phyloP scores from a whole-genome alignment of 2,113 vertebrate species.

The Mystacornis crossleyi region DNA sequence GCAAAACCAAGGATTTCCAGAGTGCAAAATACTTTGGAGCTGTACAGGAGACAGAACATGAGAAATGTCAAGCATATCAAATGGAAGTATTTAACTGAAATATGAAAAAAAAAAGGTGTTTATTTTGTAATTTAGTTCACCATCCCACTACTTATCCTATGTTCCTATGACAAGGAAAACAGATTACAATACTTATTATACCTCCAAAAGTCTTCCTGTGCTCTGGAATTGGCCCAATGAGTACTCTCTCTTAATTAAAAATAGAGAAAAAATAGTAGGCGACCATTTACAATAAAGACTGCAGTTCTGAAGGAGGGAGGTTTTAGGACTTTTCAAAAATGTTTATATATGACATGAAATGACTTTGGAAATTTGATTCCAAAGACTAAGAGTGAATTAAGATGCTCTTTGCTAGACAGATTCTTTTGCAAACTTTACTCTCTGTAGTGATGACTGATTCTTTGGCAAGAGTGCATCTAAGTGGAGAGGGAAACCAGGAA shows the following conservation, averaged over 20 bases:
- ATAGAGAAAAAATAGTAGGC: neutral
- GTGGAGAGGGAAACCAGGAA: neutral
- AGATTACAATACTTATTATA: neutral
- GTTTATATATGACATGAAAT: neutral
- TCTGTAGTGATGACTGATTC: neutral
- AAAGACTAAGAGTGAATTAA: neutral
- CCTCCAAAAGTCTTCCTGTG: neutral
- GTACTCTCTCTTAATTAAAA: neutral
- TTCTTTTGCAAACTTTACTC: neutral
- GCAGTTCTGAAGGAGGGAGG: neutral
- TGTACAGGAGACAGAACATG: neutral
- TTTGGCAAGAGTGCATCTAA: neutral
- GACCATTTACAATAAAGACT: neutral
- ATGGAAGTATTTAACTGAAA: neutral
- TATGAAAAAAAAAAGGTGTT: neutral
- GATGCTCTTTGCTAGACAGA: neutral
- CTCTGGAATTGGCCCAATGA: neutral
- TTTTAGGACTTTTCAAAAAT: neutral
- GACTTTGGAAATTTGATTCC: neutral
- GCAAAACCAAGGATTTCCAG: neutral
- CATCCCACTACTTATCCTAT: neutral
- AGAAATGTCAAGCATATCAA: neutral
- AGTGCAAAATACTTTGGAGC: neutral
- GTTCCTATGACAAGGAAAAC: neutral
- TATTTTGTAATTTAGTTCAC: neutral